Base-by-base conservation (phyloP, 64 coral and sea anemone genomes). In the Pocillopora damicornis region DNA sequence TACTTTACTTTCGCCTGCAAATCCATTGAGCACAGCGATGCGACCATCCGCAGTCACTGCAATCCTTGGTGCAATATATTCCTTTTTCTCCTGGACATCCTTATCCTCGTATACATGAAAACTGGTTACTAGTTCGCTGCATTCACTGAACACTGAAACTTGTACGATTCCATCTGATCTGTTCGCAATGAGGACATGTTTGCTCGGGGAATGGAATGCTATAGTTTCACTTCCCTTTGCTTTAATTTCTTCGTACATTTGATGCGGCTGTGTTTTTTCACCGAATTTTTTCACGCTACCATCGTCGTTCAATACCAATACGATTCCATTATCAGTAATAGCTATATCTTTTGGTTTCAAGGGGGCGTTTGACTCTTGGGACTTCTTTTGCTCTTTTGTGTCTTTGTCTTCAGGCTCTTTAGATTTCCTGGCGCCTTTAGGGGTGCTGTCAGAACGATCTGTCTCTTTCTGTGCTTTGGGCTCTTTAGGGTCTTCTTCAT, bases 21-120 rank as follows among this genome's bases (percentile, higher is more conserved):
- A 87, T 64, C 83, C 86, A 78, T 67, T 86, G 18, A 92, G 83
- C 16, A 92, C 20, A 15, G 90, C 84, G 38, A 92, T 87, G 37
- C 17, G 62, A 74, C 83, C 83, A 11, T 92, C 90, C 25, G n/a
- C n/a, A 25, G 83, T 87, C 57, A 73, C 76, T 20, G 83, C 79
- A 73, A 86, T 77, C 12, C 71, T 86, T 60, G 87, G 90, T 14
- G 87, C 71, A 62, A 87, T 78, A 11, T 72, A 67, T 26, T 79
- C 42, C n/a, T 3, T 79, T 20, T 79, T 11, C n/a, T 79, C 51
- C 1, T 23, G 58, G 9, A 1, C 17, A 37, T 66, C 67, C 56
- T 59, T 87, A n/a, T 91, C 90, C 15, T 76, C 79, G 11, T 75
- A 75, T 6, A 72, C 16, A 11, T 91, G 60, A 91, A 91, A 79